phyloP scores from a whole-genome alignment of 2,797 vertebrate genomes.

The Eulemur mongoz region DNA sequence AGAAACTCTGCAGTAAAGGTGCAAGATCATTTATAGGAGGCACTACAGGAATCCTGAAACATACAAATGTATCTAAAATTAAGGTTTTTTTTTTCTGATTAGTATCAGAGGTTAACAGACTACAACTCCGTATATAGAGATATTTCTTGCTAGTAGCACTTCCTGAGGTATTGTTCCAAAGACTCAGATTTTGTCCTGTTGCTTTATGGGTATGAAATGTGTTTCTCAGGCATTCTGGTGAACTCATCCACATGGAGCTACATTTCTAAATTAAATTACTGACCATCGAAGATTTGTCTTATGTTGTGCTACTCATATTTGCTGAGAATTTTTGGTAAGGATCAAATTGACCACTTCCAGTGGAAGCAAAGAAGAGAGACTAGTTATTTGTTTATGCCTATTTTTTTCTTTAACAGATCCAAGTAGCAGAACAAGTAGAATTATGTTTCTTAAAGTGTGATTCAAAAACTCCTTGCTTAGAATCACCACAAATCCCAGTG shows the following conservation, averaged over 20 bases:
- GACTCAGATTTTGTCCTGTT: background rate
- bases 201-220: background rate
- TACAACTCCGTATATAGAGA: background rate
- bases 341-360: background rate
- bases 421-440: background rate
- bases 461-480: background rate
- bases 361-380: background rate
- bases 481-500: background rate
- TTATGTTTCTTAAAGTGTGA: background rate
- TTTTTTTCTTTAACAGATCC: background rate
- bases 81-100: background rate
- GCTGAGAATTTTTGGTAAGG: background rate
- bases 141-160: background rate
- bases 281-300: background rate
- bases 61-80: background rate
- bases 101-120: background rate
- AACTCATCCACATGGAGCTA: background rate
- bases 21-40: accelerated
- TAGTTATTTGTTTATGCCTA: background rate
- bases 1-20: background rate
- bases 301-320: background rate
- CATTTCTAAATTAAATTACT: background rate
- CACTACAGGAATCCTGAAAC: background rate
- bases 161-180: background rate
- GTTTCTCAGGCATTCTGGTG: background rate